Evolutionary conservation across 2,113 vertebrate genomes (phyloP), one percentile per base, ranked within the genome.

Genomic region (Atractosteus spatula): DNA sequence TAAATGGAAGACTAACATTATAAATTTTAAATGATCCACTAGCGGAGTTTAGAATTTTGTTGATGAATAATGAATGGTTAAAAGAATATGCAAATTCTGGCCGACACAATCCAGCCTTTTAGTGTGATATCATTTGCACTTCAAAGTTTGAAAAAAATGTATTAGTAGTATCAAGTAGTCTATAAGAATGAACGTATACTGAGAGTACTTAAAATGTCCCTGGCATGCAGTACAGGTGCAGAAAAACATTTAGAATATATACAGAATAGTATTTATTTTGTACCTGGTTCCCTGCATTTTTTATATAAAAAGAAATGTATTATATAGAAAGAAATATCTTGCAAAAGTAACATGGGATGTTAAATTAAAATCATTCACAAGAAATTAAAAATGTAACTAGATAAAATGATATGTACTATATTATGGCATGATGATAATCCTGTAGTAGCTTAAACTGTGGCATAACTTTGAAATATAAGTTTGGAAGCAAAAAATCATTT

Each of bases 101-200:
- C 45, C 29, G 68, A 71, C 68, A 71, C 64, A 66, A 57, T 16
- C 62, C 76, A 44, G 54, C 66, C 69, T 76, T 71, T 71, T 68
- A 62, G 74, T 69, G 72, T 71, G 61, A 75, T 74, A 67, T 59
- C 74, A 79, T 79, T 79, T 76, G 74, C 77, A 79, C 74, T 79
- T 76, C 76, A 79, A 79, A 79, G 74, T 79, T 71, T 72, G 16
- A 16, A 13, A 44, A 64, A 74, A 65, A 74, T 72, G 74, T 79
- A 74, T 76, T 79, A 79, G 74, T 68, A 66, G 74, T 63, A 74
- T 74, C 64, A 79, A 71, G 74, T 67, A 71, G 73, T 65, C 66
- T 59, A 44, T 44, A 61, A 55, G n/a, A 45, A 59, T 64, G 54
- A 41, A 13, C 66, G 44, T 64, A 51, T 41, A 14, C 68, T 51